phyloP scores from a whole-genome alignment of 2,113 vertebrate genomes.

The Sapayoa aenigma region DNA sequence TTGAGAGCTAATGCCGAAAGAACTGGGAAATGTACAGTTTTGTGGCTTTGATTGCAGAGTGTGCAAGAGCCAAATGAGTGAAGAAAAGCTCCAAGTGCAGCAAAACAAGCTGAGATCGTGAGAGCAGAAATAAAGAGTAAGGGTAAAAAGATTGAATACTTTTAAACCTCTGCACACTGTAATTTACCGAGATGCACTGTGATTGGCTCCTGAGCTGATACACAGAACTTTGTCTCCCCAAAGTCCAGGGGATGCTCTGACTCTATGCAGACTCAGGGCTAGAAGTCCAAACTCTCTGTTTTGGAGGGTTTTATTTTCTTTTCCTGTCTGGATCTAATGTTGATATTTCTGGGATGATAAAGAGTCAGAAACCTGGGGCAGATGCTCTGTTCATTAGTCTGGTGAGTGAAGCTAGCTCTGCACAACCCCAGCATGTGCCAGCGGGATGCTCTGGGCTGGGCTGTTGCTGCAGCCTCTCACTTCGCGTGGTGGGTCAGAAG shows the following conservation, averaged over 20 bases:
- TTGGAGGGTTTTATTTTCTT: neutral
- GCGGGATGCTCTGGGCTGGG: neutral
- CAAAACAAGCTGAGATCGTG: neutral
- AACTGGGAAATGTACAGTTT: neutral
- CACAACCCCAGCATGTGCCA: rapidly evolving
- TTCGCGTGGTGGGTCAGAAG: neutral
- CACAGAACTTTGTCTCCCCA: neutral
- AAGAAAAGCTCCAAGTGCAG: neutral
- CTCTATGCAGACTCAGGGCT: neutral
- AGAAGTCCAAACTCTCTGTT: neutral
- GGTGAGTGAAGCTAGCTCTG: neutral
- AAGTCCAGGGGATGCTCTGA: neutral
- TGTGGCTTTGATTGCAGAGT: neutral
- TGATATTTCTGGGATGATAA: neutral
- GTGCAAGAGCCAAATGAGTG: neutral
- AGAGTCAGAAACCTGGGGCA: neutral
- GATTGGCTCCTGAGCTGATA: rapidly evolving
- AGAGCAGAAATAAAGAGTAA: neutral
- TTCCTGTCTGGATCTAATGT: neutral
- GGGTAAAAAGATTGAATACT: neutral
- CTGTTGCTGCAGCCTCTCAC: rapidly evolving
- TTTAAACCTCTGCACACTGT: neutral
- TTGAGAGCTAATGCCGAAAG: neutral
- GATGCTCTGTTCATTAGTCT: rapidly evolving
- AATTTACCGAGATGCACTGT: neutral